Evolutionary conservation across 2,888 invertebrate genomes (phyloP), one percentile per base, ranked within the genome.

Genomic region (Macrophya annulata): DNA sequence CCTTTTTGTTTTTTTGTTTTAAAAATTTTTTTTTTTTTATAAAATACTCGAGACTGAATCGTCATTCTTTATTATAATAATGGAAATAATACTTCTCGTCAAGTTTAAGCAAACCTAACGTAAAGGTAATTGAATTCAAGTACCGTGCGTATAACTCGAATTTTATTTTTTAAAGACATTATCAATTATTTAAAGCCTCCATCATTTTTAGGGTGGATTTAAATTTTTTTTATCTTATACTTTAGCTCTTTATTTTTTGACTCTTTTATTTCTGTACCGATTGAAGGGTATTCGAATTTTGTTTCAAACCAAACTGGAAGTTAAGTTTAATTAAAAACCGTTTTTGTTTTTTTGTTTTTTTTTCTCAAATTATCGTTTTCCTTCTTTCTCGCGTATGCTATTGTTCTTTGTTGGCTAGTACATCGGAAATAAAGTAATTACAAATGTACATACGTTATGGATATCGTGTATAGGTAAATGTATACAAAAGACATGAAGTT

Each of bases 1-100:
- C 45, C 45, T n/a, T 37, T 12, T 12, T 48, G 37, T 65, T 15
- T 31, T 55, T 31, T 72, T 45, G n/a, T n/a, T n/a, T n/a, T n/a
- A n/a, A n/a, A n/a, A n/a, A n/a, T n/a, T n/a, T n/a, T 12, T 48
- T 55, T 65, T 15, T 31, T 55, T 31, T 72, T 45, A 72, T 62
- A 25, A 62, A 62, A 62, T 62, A 62, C 62, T 62, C 25, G 25
- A 25, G 62, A 25, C 25, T 62, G 25, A 62, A 62, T 62, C 12
- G 62, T 62, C 62, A 25, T 62, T 62, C 25, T 62, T 62, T 62
- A 62, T 62, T 62, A 62, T 62, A 62, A 62, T 62, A 62, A 62
- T 62, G 62, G 25, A 25, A 25, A 12, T 62, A 4, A 62, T 62
- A 25, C 62, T 10, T 12, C 25, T 62, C 25, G 4, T 12, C 62